These are phyloP conservation scores for Nephrotoma appendiculata DNA, from an alignment of 2,888 invertebrate species.

Conservation along the genomic window DNA sequence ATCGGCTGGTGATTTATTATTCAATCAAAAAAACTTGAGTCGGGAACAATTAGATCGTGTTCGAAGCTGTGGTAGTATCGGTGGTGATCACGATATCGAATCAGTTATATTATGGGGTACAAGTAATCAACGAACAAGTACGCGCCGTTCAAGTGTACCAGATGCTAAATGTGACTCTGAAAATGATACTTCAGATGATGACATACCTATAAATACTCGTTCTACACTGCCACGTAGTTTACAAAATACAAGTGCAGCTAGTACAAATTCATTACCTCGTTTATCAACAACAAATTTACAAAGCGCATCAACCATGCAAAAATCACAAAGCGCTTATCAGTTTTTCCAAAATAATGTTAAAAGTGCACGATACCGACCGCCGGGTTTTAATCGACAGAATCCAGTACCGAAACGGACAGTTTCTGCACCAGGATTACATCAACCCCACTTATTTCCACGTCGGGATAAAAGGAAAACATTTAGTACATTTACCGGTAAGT, in stretches of 20 bases:
- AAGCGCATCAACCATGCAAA: constrained; percentile 36
- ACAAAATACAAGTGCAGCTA: constrained; percentile 38
- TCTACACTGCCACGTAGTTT: constrained; percentile 50
- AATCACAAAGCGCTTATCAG: constrained; percentile 47
- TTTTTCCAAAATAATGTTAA: constrained; percentile 53
- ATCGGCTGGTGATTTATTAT: constrained; percentile 70
- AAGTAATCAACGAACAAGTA: constrained; percentile 21
- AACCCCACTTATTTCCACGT: constrained; percentile 43
- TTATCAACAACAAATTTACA: constrained; percentile 41
- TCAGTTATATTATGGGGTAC: constrained; percentile 28
- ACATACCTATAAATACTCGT: constrained; percentile 38
- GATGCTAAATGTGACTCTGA: constrained; percentile 35
- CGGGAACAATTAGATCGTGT: constrained; percentile 59
- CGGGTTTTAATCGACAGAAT: constrained; percentile 52
- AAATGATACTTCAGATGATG: constrained; percentile 34
- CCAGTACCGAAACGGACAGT: constrained; percentile 55
- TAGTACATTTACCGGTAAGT: not conserved
- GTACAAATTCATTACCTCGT: constrained; percentile 64
- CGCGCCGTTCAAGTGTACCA: constrained; percentile 43
- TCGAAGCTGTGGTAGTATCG: constrained; percentile 71
- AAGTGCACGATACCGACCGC: constrained; percentile 75
- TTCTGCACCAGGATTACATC: constrained; percentile 60
- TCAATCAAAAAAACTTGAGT: constrained; percentile 64
- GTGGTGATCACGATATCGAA: constrained; percentile 37
- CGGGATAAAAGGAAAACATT: constrained; percentile 36